Evolutionary conservation across 2,113 vertebrate genomes (phyloP), one percentile per base, ranked within the genome.

Genomic region (Eublepharis macularius): DNA sequence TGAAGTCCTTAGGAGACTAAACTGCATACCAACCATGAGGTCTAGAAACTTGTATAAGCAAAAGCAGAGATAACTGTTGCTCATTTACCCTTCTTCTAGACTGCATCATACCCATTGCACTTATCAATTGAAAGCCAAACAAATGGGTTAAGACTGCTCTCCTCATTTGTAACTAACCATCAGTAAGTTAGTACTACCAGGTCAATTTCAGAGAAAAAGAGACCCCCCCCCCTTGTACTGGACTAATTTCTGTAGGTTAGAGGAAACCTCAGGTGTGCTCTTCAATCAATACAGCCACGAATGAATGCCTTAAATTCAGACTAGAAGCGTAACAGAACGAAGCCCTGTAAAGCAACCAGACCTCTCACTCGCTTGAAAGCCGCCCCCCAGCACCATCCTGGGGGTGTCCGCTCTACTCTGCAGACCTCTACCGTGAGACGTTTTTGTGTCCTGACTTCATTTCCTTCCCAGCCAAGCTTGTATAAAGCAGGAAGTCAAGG

Each of bases 401-500:
- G 29, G 2, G 6, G 16, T 11, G 17, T 34, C 43, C 7, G 6
- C 5, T 13, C 36, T 24, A 14, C 79, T 0, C 82, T 36, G 86
- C 57, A 6, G 80, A 1, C 36, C 51, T 81, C 72, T 90, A 75
- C 88, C 14, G 68, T 6, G 26, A 73, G 88, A 82, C 90, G 82
- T 92, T 90, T 88, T 89, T 91, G 66, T 63, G 65, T n/a, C 88
- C 88, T 84, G 70, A 94, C 81, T 12, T 95, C 91, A 93, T 65
- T 93, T 94, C 91, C 94, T 87, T 76, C 51, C 2, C 6, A 43
- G 81, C 87, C 81, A 92, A 90, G 86, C 92, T 85, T 17, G 88
- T 87, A 89, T 72, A 36, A 7, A 57, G 0, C 76, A 9, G 5
- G 84, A 88, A 88, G 88, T 65, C 0, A 68, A 88, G 86, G 7